phyloP scores from a whole-genome alignment of 2,113 vertebrate species.

The Anser cygnoides region DNA sequence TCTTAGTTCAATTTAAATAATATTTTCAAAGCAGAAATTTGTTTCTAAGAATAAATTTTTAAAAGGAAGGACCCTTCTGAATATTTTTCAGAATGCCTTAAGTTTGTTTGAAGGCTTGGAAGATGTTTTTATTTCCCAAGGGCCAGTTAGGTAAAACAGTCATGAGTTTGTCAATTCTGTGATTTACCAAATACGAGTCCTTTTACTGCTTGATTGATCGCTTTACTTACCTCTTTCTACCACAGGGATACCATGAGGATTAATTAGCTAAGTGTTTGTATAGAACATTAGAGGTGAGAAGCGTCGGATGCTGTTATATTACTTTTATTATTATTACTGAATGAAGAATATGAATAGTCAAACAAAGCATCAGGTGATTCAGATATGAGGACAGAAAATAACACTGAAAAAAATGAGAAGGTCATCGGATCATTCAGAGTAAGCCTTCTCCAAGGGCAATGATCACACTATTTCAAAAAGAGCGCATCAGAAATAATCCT shows the following conservation, averaged over 20 bases:
- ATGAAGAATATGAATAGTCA: slow-evolving; percentile 2
- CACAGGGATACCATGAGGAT: background rate
- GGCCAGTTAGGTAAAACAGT: background rate
- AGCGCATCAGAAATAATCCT: background rate
- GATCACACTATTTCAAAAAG: background rate
- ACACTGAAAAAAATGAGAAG: background rate
- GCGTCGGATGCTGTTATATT: background rate
- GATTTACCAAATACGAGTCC: background rate
- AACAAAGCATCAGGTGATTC: background rate
- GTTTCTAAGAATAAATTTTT: background rate
- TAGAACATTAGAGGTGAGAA: background rate
- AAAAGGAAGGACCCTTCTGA: background rate
- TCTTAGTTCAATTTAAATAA: background rate
- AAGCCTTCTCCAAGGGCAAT: background rate
- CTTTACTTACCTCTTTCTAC: background rate
- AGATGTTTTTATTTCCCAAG: background rate
- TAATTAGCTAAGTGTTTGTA: slow-evolving; percentile 19
- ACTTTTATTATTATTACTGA: background rate
- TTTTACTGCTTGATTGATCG: background rate
- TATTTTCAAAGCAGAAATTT: background rate
- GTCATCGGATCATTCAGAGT: background rate
- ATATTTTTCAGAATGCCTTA: background rate
- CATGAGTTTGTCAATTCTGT: background rate
- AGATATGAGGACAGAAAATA: background rate
- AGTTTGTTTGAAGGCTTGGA: background rate